phyloP scores from a whole-genome alignment of 1,140 invertebrate species.

The Archivesica marissinica region DNA sequence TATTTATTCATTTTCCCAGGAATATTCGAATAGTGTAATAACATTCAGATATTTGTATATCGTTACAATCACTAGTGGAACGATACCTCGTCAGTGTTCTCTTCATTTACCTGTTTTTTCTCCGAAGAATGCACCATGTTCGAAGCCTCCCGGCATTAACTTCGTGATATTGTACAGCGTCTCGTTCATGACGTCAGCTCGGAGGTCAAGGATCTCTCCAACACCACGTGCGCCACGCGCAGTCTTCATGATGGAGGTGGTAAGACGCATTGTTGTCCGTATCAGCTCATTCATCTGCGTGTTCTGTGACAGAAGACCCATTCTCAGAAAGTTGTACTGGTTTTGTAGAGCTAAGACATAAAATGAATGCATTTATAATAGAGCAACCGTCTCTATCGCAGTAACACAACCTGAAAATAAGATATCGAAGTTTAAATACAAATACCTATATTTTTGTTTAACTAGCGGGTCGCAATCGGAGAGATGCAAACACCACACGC shows the following conservation, averaged over 20 bases:
- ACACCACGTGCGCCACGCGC: constrained; percentile 47
- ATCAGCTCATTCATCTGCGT: constrained; percentile 54
- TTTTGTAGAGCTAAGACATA: constrained; percentile 53
- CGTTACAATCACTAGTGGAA: too few species aligned
- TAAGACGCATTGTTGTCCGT: constrained; percentile 43
- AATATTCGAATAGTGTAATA: too few species aligned
- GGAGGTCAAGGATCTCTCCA: constrained; percentile 47
- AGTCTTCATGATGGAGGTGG: constrained; percentile 59
- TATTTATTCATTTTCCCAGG: too few species aligned
- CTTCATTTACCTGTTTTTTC: constrained; percentile 59
- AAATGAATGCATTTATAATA: too few species aligned
- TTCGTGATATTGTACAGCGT: constrained; percentile 60
- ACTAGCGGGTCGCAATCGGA: too few species aligned
- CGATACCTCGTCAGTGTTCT: too few species aligned
- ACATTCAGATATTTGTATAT: too few species aligned
- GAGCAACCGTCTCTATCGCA: too few species aligned
- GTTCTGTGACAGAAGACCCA: constrained; percentile 57
- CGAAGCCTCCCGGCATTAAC: constrained; percentile 61
- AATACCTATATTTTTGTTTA: too few species aligned
- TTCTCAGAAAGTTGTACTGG: constrained; percentile 59
- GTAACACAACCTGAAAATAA: too few species aligned
- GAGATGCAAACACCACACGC: too few species aligned
- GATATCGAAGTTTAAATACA: too few species aligned
- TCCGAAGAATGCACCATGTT: constrained; percentile 56
- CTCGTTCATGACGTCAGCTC: constrained; percentile 58